Evolutionary conservation across 2,113 vertebrate genomes (phyloP).

Genomic region (Montifringilla adamsi): DNA sequence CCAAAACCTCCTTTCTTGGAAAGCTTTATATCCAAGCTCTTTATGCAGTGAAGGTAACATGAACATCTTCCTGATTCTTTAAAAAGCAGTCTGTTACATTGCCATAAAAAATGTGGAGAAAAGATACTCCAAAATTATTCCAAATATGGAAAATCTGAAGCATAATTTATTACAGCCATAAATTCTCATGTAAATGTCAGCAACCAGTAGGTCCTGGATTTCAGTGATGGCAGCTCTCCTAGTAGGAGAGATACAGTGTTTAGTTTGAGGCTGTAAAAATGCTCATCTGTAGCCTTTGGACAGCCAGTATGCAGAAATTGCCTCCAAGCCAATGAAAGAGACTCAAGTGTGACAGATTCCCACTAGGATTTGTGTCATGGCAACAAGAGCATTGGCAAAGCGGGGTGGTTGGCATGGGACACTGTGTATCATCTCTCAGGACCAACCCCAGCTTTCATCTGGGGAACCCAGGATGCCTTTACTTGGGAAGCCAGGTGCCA

Average conservation of each 20-base stretch:
- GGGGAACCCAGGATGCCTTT: not conserved
- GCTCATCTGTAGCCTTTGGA: not conserved
- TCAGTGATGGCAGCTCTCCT: conserved; percentile 16
- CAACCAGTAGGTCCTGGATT: not conserved
- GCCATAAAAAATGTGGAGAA: not conserved
- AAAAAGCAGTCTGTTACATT: not conserved
- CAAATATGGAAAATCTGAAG: conserved; percentile 37
- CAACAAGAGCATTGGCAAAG: not conserved
- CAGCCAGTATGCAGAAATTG: not conserved
- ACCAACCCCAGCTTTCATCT: not conserved
- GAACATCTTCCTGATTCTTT: conserved; percentile 6
- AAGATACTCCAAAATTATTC: conserved; percentile 1
- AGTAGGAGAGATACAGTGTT: not conserved
- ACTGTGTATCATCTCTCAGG: rapidly evolving
- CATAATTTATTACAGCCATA: conserved; percentile 26
- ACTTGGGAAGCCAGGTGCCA: rapidly evolving
- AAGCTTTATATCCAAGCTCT: not conserved
- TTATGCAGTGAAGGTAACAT: not conserved
- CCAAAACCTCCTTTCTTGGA: conserved; percentile 13
- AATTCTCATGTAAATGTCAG: conserved; percentile 45
- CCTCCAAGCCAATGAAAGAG: not conserved
- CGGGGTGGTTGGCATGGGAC: rapidly evolving
- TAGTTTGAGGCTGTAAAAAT: conserved; percentile 39
- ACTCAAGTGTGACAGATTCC: not conserved
- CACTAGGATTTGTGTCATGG: not conserved